Conservation (phyloP, 2,888 invertebrate species). For the Catocala nupta region DNA sequence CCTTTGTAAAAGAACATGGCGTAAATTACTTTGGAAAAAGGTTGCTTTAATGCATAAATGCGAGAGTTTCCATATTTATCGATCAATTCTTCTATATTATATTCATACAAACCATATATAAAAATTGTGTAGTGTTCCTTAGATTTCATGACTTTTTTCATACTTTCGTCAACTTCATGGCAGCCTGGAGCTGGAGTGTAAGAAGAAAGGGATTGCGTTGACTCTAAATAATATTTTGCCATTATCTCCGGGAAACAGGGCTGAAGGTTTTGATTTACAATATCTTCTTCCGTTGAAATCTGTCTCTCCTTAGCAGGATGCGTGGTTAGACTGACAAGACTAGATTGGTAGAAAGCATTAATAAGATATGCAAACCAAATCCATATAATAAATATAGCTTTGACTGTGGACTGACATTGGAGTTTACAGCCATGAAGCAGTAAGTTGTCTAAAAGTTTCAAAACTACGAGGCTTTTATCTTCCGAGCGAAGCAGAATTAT, state of each 20-base stretch:
- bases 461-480: slow-evolving; percentile 28
- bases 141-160: slow-evolving; percentile 15
- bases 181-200: slow-evolving; percentile 12
- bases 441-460: slow-evolving; percentile 31
- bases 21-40: slow-evolving; percentile 61
- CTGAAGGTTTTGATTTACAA: slow-evolving; percentile 21
- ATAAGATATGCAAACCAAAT: slow-evolving; percentile 60
- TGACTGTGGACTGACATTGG: slow-evolving; percentile 12
- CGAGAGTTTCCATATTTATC: slow-evolving; percentile 22
- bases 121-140: slow-evolving; percentile 13
- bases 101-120: slow-evolving; percentile 7
- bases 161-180: slow-evolving; percentile 3
- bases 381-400: slow-evolving; percentile 59
- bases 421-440: slow-evolving; percentile 25
- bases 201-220: slow-evolving; percentile 17
- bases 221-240: slow-evolving; percentile 39
- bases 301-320: slow-evolving; percentile 46
- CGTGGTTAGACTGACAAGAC: slow-evolving; percentile 51
- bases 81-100: slow-evolving; percentile 13
- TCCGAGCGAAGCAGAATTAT: slow-evolving; percentile 21
- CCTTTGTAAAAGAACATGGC: slow-evolving; percentile 69
- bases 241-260: slow-evolving; percentile 35
- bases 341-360: slow-evolving; percentile 52
- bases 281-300: slow-evolving; percentile 37
- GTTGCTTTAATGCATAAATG: slow-evolving; percentile 44